Base-by-base conservation (phyloP, 1,140 invertebrate species). In the Ooceraea biroi region DNA sequence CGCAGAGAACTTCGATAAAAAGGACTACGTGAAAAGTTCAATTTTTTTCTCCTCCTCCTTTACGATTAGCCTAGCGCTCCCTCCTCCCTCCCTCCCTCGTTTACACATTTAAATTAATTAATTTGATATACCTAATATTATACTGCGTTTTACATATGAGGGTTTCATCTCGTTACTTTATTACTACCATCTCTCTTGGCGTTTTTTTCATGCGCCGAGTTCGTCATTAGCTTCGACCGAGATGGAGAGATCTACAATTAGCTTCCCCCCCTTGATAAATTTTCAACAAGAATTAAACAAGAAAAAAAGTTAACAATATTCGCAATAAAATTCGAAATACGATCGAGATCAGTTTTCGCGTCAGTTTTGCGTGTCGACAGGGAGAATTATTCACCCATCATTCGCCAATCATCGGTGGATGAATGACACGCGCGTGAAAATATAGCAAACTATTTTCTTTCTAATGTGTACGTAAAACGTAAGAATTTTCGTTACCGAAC, bases 181-280 rank as follows among this genome's bases (percentile, higher is more conserved):
- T 69, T 84, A 60, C 57, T 76, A 36, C 25, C 60, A 61, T 69
- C 82, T n/a, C 82, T n/a, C 63, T 86, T 58, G 57, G 80, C 52
- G 52, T 77, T 63, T n/a, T n/a, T n/a, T n/a, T 65, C 52, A 22
- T 73, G 84, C 88, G 88, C 89, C 58, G 89, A 90, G 88, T 89
- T 90, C 89, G 88, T 89, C 86, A 90, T 89, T 88, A 83, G 12
- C 44, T 17, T 12, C 44, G 27, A 72, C 55, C 11, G 22, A 73
- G 41, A 55, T n/a, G n/a, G n/a, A n/a, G n/a, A n/a, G n/a, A n/a
- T n/a, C n/a, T n/a, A 27, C 61, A 77, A 71, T n/a, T 17, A 11
- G 22, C 55, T 68, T 22, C n/a, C 57, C 22, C 17, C 11, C 57
- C 10, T 86, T 8, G 69, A 73, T 7, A 80, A 68, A 77, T 72